Evolutionary conservation across 2,888 invertebrate species (phyloP).

Genomic region (Seira ritae): DNA sequence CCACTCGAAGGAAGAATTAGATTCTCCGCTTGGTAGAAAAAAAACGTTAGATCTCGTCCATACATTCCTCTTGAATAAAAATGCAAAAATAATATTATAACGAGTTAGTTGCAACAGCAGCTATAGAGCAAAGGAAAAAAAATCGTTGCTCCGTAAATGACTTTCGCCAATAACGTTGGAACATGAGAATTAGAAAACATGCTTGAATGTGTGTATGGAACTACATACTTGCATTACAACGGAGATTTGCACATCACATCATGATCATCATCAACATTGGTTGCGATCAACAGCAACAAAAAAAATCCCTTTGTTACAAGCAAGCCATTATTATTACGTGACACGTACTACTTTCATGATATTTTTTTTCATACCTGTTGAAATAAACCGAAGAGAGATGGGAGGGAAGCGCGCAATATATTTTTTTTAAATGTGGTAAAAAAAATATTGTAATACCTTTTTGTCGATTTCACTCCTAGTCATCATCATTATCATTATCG

Average conservation of each 20-base stretch:
- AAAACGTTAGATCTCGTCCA: slow-evolving; percentile 15
- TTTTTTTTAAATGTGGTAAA: background rate
- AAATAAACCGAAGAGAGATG: background rate
- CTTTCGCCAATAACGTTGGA: slow-evolving; percentile 36
- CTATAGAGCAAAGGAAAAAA: no score
- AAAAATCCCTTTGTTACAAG: background rate
- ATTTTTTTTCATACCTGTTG: slow-evolving; percentile 13
- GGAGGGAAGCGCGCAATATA: background rate
- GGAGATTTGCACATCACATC: slow-evolving; percentile 65
- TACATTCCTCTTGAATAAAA: background rate
- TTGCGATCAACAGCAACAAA: no score
- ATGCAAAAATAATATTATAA: background rate
- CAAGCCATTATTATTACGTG: slow-evolving; percentile 3
- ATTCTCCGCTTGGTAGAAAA: background rate
- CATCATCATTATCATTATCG: background rate
- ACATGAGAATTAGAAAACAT: slow-evolving; percentile 53
- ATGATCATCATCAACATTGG: background rate
- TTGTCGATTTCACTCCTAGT: background rate
- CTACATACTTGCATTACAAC: slow-evolving; percentile 67
- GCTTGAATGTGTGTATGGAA: slow-evolving; percentile 54
- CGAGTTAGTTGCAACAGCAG: background rate
- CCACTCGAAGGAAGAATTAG: background rate
- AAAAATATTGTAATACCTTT: background rate
- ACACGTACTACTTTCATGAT: slow-evolving; percentile 15
- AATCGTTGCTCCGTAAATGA: slow-evolving; percentile 1